Conservation (phyloP, 2,113 vertebrate species). For the Thunnus maccoyii region DNA sequence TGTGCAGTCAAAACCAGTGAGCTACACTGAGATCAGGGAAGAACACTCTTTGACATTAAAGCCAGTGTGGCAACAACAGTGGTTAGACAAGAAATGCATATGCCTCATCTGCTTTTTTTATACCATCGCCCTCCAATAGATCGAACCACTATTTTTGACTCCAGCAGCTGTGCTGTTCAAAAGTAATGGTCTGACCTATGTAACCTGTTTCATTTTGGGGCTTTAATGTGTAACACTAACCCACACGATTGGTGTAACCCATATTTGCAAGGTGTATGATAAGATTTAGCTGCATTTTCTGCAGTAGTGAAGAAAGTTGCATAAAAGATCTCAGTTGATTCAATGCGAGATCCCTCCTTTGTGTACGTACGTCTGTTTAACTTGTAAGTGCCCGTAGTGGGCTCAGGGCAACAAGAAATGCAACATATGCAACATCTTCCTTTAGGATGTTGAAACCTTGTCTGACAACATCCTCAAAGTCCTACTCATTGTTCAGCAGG, state of each 20-base stretch:
- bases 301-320: conserved; percentile 43
- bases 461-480: conserved; percentile 42
- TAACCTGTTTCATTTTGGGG: conserved; percentile 38
- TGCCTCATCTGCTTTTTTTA: conserved; percentile 60
- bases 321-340: conserved; percentile 48
- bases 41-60: conserved; percentile 65
- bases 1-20: conserved; percentile 61
- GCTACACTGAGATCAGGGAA: conserved; percentile 78
- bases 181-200: conserved; percentile 17
- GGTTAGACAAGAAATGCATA: conserved; percentile 54
- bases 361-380: conserved; percentile 45
- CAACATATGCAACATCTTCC: conserved; percentile 71
- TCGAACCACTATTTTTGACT: conserved; percentile 52
- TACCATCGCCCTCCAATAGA: conserved; percentile 38
- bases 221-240: conserved; percentile 54
- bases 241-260: conserved; percentile 32
- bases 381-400: conserved; percentile 54
- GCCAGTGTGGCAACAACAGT: conserved; percentile 55
- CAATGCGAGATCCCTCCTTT: conserved; percentile 34
- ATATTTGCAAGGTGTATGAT: conserved; percentile 15
- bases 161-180: conserved; percentile 46
- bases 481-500: conserved; percentile 39
- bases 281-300: conserved; percentile 59
- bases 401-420: conserved; percentile 77
- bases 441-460: conserved; percentile 56